Evolutionary conservation across 2,113 vertebrate genomes (phyloP).

Genomic region (Polypterus bichir): DNA sequence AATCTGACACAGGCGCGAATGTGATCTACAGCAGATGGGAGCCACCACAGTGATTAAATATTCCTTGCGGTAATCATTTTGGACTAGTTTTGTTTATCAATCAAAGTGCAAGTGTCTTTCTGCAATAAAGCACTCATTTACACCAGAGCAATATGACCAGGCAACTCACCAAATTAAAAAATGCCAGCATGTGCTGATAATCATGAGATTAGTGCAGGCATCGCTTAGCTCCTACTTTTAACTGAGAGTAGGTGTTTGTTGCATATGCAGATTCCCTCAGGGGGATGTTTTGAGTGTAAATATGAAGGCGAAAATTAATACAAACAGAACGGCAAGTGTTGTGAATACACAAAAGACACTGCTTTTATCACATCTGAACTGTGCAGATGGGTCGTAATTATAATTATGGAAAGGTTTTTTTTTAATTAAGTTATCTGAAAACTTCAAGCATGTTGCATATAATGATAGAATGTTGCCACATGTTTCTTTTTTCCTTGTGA

Average conservation of each 20-base stretch:
- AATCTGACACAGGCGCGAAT: not conserved
- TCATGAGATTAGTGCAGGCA: conserved; percentile 12
- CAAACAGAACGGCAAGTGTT: conserved; percentile 1
- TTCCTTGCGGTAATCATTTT: not conserved
- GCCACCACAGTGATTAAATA: not conserved
- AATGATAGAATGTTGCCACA: too few relatives aligned
- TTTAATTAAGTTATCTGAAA: too few relatives aligned
- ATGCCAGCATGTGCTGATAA: not conserved
- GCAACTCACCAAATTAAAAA: not conserved
- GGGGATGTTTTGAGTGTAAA: conserved; percentile 27
- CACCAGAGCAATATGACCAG: not conserved
- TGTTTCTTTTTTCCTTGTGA: too few relatives aligned
- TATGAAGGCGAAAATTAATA: conserved; percentile 31
- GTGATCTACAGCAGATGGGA: not conserved
- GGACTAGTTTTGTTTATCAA: not conserved
- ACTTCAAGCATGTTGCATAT: not conserved
- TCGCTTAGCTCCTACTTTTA: conserved; percentile 30
- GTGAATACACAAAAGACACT: conserved; percentile 1
- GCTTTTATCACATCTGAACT: not conserved
- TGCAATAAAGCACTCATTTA: not conserved
- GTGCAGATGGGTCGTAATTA: not conserved
- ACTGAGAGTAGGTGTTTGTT: conserved; percentile 30
- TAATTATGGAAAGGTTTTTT: not conserved
- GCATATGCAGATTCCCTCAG: conserved; percentile 19
- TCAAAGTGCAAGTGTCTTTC: not conserved